Conservation (phyloP, 2,113 vertebrate species). For the Gobiocypris rarus region DNA sequence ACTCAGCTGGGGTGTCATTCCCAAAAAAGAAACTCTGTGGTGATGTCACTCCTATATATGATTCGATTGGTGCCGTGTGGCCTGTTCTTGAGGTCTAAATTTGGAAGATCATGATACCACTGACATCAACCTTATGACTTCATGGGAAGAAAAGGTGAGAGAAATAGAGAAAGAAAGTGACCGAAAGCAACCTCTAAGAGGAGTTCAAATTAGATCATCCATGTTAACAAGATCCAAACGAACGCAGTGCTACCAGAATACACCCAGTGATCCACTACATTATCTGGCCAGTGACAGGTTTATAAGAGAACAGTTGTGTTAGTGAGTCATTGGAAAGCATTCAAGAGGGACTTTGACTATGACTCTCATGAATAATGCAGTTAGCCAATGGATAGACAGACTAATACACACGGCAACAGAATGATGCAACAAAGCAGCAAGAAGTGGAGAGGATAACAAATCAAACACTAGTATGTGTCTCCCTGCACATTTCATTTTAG, state of each 20-base stretch:
- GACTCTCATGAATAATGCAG: constrained; percentile 43
- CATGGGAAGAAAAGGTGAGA: neutral
- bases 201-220: constrained; percentile 9
- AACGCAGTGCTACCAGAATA: constrained; percentile 34
- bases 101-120: constrained; percentile 8
- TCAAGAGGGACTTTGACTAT: neutral
- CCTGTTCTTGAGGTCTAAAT: neutral
- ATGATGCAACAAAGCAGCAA: constrained; percentile 49
- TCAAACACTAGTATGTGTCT: neutral
- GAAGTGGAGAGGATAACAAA: neutral
- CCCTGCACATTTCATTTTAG: neutral
- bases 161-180: constrained; percentile 22
- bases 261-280: neutral
- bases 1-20: constrained; percentile 19
- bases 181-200: neutral
- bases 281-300: constrained; percentile 33
- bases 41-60: constrained; percentile 43
- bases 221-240: neutral
- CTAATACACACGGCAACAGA: neutral
- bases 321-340: constrained; percentile 28
- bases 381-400: constrained; percentile 19
- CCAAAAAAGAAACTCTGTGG: constrained; percentile 1
- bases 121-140: constrained; percentile 10
- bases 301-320: constrained; percentile 11
- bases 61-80: constrained; percentile 6